Conservation (phyloP, 2,797 vertebrate species). For the Thamnophis elegans region DNA sequence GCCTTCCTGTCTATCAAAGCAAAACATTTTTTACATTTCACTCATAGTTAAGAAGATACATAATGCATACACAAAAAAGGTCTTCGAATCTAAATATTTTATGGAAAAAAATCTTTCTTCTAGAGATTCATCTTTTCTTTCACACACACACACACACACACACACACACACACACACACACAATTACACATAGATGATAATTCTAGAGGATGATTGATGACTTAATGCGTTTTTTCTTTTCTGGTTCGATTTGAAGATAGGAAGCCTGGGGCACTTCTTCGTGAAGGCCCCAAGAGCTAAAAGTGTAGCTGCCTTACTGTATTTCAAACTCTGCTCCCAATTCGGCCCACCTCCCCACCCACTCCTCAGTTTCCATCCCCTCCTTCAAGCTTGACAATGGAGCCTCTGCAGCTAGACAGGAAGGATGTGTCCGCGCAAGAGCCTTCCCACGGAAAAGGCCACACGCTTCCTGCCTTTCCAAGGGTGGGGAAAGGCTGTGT, state of each 20-base stretch:
- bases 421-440: slow-evolving; percentile 10
- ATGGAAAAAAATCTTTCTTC: background rate
- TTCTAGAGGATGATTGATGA: background rate
- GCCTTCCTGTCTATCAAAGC: background rate
- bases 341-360: background rate
- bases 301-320: background rate
- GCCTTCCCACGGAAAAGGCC: slow-evolving; percentile 14
- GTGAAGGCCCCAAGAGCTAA: background rate
- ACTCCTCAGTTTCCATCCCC: background rate
- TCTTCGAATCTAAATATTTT: background rate
- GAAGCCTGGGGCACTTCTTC: background rate
- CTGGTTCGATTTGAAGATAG: background rate
- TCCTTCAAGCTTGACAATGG: slow-evolving; percentile 56
- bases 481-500: background rate
- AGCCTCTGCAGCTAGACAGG: slow-evolving; percentile 43
- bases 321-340: background rate
- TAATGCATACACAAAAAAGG: background rate
- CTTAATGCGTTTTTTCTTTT: background rate
- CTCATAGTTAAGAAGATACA: background rate
- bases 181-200: background rate
- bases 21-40: background rate
- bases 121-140: background rate
- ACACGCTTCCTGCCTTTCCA: slow-evolving; percentile 25
- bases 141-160: background rate
- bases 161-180: background rate